Evolutionary conservation across 2,113 vertebrate species (phyloP), one percentile per base, ranked within the genome.

Genomic region (Chascanopsetta lugubris): DNA sequence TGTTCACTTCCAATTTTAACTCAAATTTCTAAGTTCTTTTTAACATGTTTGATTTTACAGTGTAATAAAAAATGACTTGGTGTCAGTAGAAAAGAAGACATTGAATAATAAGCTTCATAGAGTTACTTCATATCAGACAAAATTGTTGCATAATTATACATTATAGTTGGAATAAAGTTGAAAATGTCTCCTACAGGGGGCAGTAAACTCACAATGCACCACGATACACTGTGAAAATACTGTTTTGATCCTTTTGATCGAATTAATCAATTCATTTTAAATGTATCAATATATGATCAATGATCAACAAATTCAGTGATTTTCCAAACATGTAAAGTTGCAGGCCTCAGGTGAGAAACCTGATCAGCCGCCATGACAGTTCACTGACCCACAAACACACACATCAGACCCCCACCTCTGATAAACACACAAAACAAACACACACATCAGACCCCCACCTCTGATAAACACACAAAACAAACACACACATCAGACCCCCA

Each of bases 81-180:
- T 11, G 7, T 42, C 38, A 17, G 6, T 17, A 32, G 57, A 55
- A 42, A 42, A 42, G 47, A 62, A 58, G 53, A 59, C 21, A 11
- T 20, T 15, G 47, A 20, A 40, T 42, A 69, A 18, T 53, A 22
- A 53, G 20, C 24, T n/a, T 46, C 48, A 57, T 12, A 9, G 13
- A 25, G 15, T 50, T n/a, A n/a, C 12, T n/a, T 15, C 2, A 27
- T 22, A 22, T 34, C 25, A n/a, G 40, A 25, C 3, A 20, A 9
- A 43, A 50, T 3, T 45, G 1, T 7, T 24, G 13, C 22, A 4
- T 8, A 25, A 8, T 61, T 57, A 45, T 13, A 32, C n/a, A 21
- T 42, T 3, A 36, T 43, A 43, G n/a, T 18, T n/a, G 3, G 36
- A 15, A 38, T 3, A 17, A 17, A 38, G 32, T 34, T 34, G 0